Evolutionary conservation across 2,797 vertebrate species (phyloP).

Genomic region (Chiroxiphia lanceolata): DNA sequence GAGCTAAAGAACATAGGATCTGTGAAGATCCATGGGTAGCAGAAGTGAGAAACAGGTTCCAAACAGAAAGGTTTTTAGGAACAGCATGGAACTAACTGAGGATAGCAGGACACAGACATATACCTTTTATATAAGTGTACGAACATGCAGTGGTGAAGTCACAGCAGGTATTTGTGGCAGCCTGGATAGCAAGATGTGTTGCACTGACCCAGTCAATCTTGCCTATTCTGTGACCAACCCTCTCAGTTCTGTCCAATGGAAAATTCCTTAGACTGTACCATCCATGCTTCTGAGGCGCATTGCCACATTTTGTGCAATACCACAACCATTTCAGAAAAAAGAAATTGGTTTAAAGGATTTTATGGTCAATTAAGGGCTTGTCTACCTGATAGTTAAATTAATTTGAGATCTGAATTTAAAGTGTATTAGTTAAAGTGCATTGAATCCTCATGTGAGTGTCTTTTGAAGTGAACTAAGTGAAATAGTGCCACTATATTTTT

Average conservation of each 20-base stretch:
- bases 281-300: not conserved
- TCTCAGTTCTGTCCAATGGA: not conserved
- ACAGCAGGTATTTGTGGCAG: not conserved
- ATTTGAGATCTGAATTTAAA: constrained; percentile 8
- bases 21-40: not conserved
- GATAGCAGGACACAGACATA: fast-evolving
- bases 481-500: constrained; percentile 20
- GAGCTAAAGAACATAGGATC: not conserved
- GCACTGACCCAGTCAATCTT: not conserved
- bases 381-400: not conserved
- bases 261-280: not conserved
- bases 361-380: not conserved
- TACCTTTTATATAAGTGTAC: not conserved
- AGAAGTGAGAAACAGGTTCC: not conserved
- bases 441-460: not conserved
- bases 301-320: not conserved
- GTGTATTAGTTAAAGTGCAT: not conserved
- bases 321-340: not conserved
- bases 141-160: fast-evolving
- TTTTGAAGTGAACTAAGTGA: constrained; percentile 14
- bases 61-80: not conserved
- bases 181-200: not conserved
- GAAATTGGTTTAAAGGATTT: not conserved
- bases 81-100: not conserved
- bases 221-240: fast-evolving